phyloP scores from a whole-genome alignment of 2,888 invertebrate species.

The Drosophila gaucha region DNA sequence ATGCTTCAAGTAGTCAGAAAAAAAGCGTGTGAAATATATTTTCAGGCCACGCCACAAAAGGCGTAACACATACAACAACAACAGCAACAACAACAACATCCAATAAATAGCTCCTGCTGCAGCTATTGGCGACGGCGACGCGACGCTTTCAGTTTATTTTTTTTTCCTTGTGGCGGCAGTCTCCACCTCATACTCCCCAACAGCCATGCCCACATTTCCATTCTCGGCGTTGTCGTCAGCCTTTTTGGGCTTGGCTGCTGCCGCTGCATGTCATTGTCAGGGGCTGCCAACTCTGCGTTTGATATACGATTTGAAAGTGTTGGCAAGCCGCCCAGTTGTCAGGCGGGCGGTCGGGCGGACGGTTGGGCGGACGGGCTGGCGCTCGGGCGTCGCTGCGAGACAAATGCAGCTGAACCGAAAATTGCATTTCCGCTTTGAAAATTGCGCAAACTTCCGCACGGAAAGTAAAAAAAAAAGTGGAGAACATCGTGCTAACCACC shows the following conservation, averaged over 20 bases:
- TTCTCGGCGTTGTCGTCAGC: slow-evolving; percentile 36
- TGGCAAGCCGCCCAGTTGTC: slow-evolving; percentile 72
- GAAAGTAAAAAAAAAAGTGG: slow-evolving; percentile 20
- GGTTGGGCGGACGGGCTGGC: not conserved
- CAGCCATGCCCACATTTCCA: slow-evolving; percentile 17
- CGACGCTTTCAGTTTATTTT: slow-evolving; percentile 35
- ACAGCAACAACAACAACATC: slow-evolving; percentile 29
- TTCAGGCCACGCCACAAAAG: slow-evolving; percentile 67
- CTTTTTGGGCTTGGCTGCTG: slow-evolving; percentile 57
- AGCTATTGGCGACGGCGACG: slow-evolving; percentile 47
- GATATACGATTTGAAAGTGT: slow-evolving; percentile 79
- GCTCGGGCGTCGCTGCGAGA: slow-evolving; percentile 56
- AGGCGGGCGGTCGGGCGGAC: slow-evolving; percentile 14
- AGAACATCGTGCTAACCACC: slow-evolving; percentile 44
- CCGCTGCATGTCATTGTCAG: slow-evolving; percentile 76
- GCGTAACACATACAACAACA: slow-evolving; percentile 59
- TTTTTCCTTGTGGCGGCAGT: slow-evolving; percentile 12
- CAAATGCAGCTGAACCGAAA: slow-evolving; percentile 78
- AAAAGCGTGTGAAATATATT: slow-evolving; percentile 70
- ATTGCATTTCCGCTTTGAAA: slow-evolving; percentile 78
- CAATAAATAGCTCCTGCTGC: slow-evolving; percentile 43
- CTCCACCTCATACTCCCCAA: slow-evolving; percentile 1
- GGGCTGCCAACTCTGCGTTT: slow-evolving; percentile 76
- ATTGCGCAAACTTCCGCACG: slow-evolving; percentile 74
- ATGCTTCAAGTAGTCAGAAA: slow-evolving; percentile 37